These are phyloP conservation scores for Camponotus floridanus DNA, from an alignment of 1,140 invertebrate species.

Conservation along the genomic window DNA sequence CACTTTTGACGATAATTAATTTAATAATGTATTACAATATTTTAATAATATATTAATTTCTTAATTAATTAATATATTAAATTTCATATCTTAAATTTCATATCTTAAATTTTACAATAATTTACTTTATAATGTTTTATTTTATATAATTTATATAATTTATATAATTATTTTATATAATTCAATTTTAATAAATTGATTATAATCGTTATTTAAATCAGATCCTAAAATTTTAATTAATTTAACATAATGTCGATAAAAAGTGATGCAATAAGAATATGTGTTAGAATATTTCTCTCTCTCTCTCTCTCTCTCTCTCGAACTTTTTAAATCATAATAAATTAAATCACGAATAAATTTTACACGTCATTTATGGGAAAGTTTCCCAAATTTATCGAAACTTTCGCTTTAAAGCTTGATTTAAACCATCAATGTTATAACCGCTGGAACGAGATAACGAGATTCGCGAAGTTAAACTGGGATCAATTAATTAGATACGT, in stretches of 20 bases:
- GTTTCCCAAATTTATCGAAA: neutral
- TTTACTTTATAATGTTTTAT: neutral
- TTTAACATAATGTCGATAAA: neutral
- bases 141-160: neutral
- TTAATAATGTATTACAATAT: too few species aligned
- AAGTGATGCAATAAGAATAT: neutral
- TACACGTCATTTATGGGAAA: constrained; percentile 6
- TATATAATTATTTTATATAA: neutral
- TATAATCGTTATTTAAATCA: too few species aligned
- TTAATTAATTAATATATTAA: too few species aligned
- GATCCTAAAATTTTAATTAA: neutral
- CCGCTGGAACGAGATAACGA: constrained; percentile 25
- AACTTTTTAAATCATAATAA: constrained; percentile 1
- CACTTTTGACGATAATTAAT: too few species aligned
- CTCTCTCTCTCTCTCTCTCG: neutral
- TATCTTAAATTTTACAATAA: too few species aligned
- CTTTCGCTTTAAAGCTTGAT: constrained; percentile 60
- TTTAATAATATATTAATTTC: too few species aligned
- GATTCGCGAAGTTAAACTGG: neutral
- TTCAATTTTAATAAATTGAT: neutral
- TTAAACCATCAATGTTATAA: constrained; percentile 52
- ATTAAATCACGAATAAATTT: constrained; percentile 20
- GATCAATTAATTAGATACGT: constrained; percentile 67
- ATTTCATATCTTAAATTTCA: too few species aligned
- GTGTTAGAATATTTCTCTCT: neutral